Percentiles rank a stretch among this genome's conserved stretches.
Evolutionary conservation across 1,140 invertebrate genomes (phyloP).

Genomic region (Caenorhabditis remanei): DNA sequence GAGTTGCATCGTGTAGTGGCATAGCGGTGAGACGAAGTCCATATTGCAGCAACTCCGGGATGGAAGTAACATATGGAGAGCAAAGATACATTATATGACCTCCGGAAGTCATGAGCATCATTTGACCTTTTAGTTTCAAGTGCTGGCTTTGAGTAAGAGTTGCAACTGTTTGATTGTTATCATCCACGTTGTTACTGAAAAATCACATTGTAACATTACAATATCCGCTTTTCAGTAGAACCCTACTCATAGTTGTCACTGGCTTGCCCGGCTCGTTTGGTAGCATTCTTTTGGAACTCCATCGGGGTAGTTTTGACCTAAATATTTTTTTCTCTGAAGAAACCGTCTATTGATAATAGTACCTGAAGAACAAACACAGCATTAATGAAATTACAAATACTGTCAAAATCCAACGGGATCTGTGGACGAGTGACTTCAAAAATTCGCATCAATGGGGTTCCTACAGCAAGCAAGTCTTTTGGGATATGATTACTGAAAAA

Average conservation of each 20-base stretch:
- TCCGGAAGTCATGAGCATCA: constrained; percentile 72
- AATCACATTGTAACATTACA: background rate
- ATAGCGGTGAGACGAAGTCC: constrained; percentile 94
- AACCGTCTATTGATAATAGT: background rate
- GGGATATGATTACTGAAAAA: constrained; percentile 69
- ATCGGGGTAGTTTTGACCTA: constrained; percentile 70
- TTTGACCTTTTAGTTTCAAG: constrained; percentile 71
- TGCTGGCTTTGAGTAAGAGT: constrained; percentile 59
- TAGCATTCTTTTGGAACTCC: constrained; percentile 62
- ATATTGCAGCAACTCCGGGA: constrained; percentile 75
- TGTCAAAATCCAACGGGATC: constrained; percentile 76
- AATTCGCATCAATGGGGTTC: constrained; percentile 74
- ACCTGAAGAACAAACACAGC: constrained; percentile 76
- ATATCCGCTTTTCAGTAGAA: background rate
- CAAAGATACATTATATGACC: constrained; percentile 76
- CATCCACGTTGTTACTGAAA: background rate
- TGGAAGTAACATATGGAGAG: constrained; percentile 76
- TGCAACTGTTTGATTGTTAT: background rate
- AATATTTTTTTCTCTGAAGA: background rate
- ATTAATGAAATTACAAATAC: constrained; percentile 77
- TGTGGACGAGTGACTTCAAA: constrained; percentile 76
- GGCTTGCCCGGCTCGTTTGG: constrained; percentile 47
- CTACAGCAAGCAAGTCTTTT: constrained; percentile 70
- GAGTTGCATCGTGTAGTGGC: constrained; percentile 93
- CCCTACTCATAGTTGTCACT: background rate